A percentile compares a stretch with the other conserved stretches of the same genome.
phyloP scores from a whole-genome alignment of 2,797 vertebrate species.

The Bryconaethiops microstoma region DNA sequence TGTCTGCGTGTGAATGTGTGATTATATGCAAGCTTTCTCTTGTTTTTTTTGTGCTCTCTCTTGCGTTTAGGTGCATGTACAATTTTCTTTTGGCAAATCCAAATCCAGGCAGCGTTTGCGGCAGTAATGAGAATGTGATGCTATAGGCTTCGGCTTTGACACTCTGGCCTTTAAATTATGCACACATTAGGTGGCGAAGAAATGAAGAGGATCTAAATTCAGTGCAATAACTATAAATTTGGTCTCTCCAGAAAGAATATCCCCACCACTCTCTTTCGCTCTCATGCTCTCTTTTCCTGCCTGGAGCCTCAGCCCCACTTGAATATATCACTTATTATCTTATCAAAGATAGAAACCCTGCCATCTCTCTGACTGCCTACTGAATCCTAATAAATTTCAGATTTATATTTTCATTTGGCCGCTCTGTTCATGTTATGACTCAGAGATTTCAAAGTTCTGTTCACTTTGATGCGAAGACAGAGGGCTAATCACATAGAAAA shows the following conservation, averaged over 20 bases:
- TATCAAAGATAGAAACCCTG: constrained; percentile 47
- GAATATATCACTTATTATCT: constrained; percentile 52
- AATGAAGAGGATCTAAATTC: constrained; percentile 52
- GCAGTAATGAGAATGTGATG: constrained; percentile 39
- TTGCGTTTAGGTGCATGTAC: constrained; percentile 3
- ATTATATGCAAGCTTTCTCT: constrained; percentile 25
- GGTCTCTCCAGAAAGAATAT: constrained; percentile 14
- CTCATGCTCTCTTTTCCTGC: constrained; percentile 16
- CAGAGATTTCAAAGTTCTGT: constrained; percentile 32
- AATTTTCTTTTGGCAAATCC: constrained; percentile 15
- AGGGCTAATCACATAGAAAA: constrained; percentile 41
- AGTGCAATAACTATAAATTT: constrained; percentile 51
- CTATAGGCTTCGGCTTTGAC: constrained; percentile 7
- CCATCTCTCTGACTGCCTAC: constrained; percentile 35
- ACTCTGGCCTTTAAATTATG: constrained; percentile 38
- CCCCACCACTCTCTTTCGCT: neutral
- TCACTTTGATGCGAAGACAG: constrained; percentile 41
- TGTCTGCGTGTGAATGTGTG: constrained; percentile 18
- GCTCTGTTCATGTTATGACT: constrained; percentile 6
- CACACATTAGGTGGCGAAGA: constrained; percentile 27
- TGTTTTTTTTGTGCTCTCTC: constrained; percentile 4
- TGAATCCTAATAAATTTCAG: constrained; percentile 50
- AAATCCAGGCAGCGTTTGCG: neutral
- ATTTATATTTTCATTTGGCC: constrained; percentile 35
- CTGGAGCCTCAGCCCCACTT: constrained; percentile 21